Base-by-base conservation (phyloP, 2,113 vertebrate species). In the Tor tambroides region DNA sequence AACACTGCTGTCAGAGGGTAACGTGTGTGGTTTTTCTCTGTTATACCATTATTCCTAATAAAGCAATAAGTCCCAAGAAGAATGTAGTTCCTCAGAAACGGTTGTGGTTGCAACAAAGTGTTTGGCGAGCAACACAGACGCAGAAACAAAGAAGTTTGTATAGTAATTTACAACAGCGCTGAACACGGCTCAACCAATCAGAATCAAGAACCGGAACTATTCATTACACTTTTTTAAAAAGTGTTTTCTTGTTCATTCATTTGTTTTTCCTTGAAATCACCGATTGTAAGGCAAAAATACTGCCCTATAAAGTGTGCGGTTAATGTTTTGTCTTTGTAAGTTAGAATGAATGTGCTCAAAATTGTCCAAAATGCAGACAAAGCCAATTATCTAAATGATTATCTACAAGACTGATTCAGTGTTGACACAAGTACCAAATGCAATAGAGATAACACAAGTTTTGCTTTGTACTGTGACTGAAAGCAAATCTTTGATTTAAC, bases 1-100 rank as follows among this genome's bases (percentile, higher is more conserved):
- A 90, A 83, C 80, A 88, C 88, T 89, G 85, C 89, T 87, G 32
- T 38, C 17, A 35, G 69, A 38, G 9, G 10, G 5, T 19, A 35
- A 69, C 6, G 19, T 38, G 32, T 7, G 3, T 35, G 67, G 15
- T 8, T 71, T 35, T 35, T 19, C 15, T 69, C 30, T 23, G 4
- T 38, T 72, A 38, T 71, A 19, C 17, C 67, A 71, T 19, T 21
- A 71, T 10, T 21, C 19, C 19, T 72, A 23, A 51, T 51, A 51
- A 51, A 51, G 49, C 49, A 17, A 51, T 51, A 51, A 51, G 49
- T 15, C 49, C 49, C 5, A 17, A 17, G 49, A 51, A 17, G 49
- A 5, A 51, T 17, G 49, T 51, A 51, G 14, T 17, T 51, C 49
- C 49, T 51, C 49, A 51, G 49, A 51, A 51, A 51, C 49, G 4